Conservation (phyloP, 2,888 invertebrate species). For the Acleris laterana region DNA sequence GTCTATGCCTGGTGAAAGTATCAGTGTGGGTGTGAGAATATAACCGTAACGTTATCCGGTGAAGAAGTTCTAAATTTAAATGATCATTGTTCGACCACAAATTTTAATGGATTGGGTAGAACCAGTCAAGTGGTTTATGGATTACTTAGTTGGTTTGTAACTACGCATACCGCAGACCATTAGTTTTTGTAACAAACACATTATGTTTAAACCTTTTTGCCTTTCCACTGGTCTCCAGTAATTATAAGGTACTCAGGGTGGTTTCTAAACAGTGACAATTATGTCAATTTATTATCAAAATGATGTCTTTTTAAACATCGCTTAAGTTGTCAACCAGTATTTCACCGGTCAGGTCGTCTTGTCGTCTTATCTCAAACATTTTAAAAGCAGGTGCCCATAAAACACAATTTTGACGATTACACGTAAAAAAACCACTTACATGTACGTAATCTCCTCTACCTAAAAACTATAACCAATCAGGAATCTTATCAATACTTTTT, state of each 20-base stretch:
- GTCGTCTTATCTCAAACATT: slow-evolving; percentile 16
- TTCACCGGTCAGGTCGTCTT: slow-evolving; percentile 1
- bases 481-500: background rate
- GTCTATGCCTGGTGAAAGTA: slow-evolving; percentile 36
- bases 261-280: background rate
- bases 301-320: slow-evolving; percentile 1
- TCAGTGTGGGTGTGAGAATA: slow-evolving; percentile 37
- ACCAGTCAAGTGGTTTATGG: slow-evolving; percentile 30
- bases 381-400: slow-evolving; percentile 14
- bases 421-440: slow-evolving; percentile 7
- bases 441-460: background rate
- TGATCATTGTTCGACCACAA: slow-evolving; percentile 32
- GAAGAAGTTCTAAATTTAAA: slow-evolving; percentile 35
- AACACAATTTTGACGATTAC: slow-evolving; percentile 3
- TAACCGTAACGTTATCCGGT: slow-evolving; percentile 34
- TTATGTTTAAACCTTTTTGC: background rate
- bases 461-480: background rate
- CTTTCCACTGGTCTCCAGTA: background rate
- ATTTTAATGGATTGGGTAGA: slow-evolving; percentile 29
- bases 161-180: background rate
- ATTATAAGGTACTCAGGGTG: background rate
- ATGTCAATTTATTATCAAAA: background rate
- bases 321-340: slow-evolving; percentile 8
- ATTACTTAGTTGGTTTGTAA: background rate
- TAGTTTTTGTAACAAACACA: background rate